Conservation (phyloP, 1,140 invertebrate genomes). For the Planococcus citri region DNA sequence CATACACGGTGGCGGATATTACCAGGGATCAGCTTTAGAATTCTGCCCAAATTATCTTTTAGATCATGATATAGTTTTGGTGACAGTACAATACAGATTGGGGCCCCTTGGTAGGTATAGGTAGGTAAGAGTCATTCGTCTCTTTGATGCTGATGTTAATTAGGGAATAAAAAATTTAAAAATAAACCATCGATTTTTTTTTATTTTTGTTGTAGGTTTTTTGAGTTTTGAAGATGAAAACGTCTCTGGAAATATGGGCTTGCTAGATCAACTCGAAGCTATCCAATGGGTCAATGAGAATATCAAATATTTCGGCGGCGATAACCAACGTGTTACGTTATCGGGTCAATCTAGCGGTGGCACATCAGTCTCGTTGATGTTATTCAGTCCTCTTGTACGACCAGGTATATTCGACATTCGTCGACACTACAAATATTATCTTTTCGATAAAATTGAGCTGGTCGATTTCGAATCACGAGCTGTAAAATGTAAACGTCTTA, state of each 20-base stretch:
- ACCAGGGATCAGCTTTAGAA: constrained; percentile 28
- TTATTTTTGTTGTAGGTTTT: constrained; percentile 41
- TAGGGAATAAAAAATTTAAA: background rate
- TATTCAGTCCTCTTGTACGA: constrained; percentile 39
- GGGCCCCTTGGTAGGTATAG: constrained; percentile 33
- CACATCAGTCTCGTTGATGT: constrained; percentile 44
- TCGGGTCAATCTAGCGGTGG: constrained; percentile 54
- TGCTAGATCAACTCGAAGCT: constrained; percentile 57
- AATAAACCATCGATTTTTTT: background rate
- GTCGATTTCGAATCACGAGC: background rate
- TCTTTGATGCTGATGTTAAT: background rate
- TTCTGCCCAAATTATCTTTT: constrained; percentile 29
- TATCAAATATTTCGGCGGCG: constrained; percentile 56
- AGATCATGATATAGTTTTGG: constrained; percentile 32
- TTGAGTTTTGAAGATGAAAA: constrained; percentile 47
- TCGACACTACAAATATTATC: background rate
- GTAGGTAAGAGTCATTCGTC: background rate
- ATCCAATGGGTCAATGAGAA: constrained; percentile 58
- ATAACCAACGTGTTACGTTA: constrained; percentile 51
- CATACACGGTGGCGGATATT: constrained; percentile 31
- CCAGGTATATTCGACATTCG: constrained; percentile 9
- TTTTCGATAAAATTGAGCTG: background rate
- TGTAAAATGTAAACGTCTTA: background rate
- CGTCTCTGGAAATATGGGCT: constrained; percentile 51
- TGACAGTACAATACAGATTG: constrained; percentile 33